Base-by-base conservation (phyloP, 2,888 invertebrate genomes). In the Drosophila neotestacea region DNA sequence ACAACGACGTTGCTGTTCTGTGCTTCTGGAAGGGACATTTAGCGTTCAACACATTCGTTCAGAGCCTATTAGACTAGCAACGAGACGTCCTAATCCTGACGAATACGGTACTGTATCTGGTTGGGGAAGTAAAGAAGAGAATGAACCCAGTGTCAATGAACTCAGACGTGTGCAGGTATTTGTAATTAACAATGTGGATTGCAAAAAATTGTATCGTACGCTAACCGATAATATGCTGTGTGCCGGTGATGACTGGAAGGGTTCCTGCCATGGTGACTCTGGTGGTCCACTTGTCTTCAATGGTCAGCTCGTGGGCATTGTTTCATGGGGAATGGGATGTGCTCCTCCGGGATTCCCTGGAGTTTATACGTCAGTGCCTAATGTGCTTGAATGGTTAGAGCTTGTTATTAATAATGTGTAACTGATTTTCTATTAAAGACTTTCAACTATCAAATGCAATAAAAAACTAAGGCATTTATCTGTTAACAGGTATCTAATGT, bases 1-100 rank as follows among this genome's bases (percentile, higher is more conserved):
- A 94, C 28, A 93, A 95, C 75, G 95, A 95, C 89, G 91, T 95
- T 7, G 95, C 95, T 0, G 83, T 95, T n/a, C n/a, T 9, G 79
- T 95, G 38, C 93, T 93, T 54, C 85, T 95, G 16, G 93, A 93
- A 70, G 93, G 93, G 94, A 9, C 93, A 93, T 2, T 71, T 92
- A 91, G 64, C 34, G 4, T 70, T 47, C 39, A 79, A 72, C 28
- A 64, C 81, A 2, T 91, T 93, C 32, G 93, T 95, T 50, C 92
- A 93, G 1, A 95, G 16, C 16, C 95, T 0, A 93, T 95, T 58
- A 94, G 94, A 72, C 85, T 95, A 74, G 94, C 94, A 60, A 93
- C 93, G 93, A 84, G 89, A 70, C 79, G 81, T 4, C 89, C 90
- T 2, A 67, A 59, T 1, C 56, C 69, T 1, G 83, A 70, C 0